Conservation (phyloP, 2,888 invertebrate genomes). For the Hartigia nigra region DNA sequence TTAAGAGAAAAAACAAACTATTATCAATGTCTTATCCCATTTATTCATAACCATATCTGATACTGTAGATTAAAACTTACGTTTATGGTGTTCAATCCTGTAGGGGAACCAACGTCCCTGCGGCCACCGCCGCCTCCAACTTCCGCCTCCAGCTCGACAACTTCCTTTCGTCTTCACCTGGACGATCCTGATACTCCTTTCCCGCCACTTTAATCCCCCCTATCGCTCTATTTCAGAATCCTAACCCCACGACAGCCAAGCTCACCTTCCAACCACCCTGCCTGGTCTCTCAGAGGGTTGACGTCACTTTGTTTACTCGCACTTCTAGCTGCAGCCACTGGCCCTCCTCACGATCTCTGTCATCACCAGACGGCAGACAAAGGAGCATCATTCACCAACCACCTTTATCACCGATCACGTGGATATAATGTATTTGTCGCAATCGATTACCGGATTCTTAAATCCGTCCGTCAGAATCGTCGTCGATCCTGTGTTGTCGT, state of each 20-base stretch:
- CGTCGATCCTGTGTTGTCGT: neutral
- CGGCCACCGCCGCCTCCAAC: conserved; percentile 60
- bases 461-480: neutral
- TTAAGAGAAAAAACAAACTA: neutral
- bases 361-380: neutral
- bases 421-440: neutral
- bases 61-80: conserved; percentile 44
- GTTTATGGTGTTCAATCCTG: conserved; percentile 59
- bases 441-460: neutral
- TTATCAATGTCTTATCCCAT: neutral
- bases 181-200: conserved; percentile 8
- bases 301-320: neutral
- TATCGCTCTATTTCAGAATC: neutral
- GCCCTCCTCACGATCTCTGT: neutral
- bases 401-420: neutral
- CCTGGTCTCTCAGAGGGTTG: neutral
- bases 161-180: conserved; percentile 24
- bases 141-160: conserved; percentile 62
- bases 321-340: neutral
- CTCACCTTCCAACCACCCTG: neutral
- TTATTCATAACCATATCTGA: neutral
- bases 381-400: neutral
- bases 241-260: neutral
- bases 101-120: conserved; percentile 59
- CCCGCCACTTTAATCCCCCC: neutral